Evolutionary conservation across 2,888 invertebrate species (phyloP).

Genomic region (Ptycholaimellus sp.): DNA sequence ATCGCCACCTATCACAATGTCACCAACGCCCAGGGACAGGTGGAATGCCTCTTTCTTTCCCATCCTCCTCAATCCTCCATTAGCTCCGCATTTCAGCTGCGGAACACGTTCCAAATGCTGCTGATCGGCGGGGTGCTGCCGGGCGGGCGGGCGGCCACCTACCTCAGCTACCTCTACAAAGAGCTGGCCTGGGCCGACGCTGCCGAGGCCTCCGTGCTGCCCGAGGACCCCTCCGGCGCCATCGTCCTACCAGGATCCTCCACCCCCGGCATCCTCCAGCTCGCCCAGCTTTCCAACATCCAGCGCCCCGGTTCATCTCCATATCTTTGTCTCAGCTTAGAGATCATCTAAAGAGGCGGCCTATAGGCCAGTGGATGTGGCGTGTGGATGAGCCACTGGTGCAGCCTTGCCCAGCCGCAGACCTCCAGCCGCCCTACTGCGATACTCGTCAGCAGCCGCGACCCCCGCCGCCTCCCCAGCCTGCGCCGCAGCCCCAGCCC

Average conservation of each 20-base stretch:
- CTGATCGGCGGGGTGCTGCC: conserved; percentile 15
- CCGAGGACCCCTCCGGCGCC: conserved; percentile 14
- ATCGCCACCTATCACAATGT: conserved; percentile 16
- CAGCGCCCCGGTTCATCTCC: conserved; percentile 18
- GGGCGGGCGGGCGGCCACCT: conserved; percentile 14
- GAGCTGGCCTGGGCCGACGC: conserved; percentile 17
- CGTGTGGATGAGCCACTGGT: conserved; percentile 15
- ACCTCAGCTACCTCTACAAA: conserved; percentile 18
- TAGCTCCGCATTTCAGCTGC: conserved; percentile 8
- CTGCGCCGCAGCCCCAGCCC: too few relatives aligned
- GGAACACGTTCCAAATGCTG: conserved; percentile 21
- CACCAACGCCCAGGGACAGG: conserved; percentile 9
- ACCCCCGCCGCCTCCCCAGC: too few relatives aligned
- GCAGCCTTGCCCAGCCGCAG: conserved; percentile 14
- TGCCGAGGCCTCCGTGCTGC: conserved; percentile 22
- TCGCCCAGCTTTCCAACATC: conserved; percentile 18
- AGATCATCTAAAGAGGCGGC: too few relatives aligned
- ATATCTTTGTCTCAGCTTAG: too few relatives aligned
- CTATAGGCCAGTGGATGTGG: conserved; percentile 20
- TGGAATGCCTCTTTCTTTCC: too few relatives aligned
- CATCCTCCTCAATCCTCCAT: too few relatives aligned
- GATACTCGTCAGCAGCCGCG: too few relatives aligned
- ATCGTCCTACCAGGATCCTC: conserved; percentile 22
- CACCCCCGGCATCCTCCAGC: conserved; percentile 17
- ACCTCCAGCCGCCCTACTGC: conserved; percentile 21